A percentile compares a stretch with the other conserved stretches of the same genome.
Evolutionary conservation across 2,113 vertebrate genomes (phyloP).

Genomic region (Zingel zingel): DNA sequence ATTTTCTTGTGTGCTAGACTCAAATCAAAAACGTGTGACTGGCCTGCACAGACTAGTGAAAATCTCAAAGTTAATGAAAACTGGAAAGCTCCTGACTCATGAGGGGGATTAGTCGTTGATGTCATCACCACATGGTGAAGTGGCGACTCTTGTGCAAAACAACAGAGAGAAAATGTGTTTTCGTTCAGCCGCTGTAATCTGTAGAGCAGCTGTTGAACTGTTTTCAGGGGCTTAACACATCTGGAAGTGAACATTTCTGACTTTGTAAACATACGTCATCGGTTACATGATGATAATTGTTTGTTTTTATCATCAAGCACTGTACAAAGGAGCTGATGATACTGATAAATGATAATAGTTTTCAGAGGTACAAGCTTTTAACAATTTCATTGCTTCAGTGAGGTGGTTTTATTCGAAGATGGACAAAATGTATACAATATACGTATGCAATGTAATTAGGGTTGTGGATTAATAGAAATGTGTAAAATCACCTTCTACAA

Average conservation of each 20-base stretch:
- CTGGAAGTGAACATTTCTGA: conserved; percentile 26
- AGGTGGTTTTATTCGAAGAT: neutral
- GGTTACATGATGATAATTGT: neutral
- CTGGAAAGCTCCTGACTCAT: conserved; percentile 53
- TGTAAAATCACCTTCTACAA: neutral
- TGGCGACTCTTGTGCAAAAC: conserved; percentile 38
- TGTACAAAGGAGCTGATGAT: neutral
- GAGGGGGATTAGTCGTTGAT: conserved; percentile 56
- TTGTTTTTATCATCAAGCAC: neutral
- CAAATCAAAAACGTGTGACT: conserved; percentile 12
- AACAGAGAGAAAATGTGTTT: conserved; percentile 63
- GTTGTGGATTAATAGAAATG: neutral
- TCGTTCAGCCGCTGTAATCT: conserved; percentile 64
- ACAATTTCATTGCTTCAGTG: neutral
- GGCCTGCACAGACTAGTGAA: neutral
- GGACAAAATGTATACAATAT: neutral
- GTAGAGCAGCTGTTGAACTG: conserved; percentile 68
- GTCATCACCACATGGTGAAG: conserved; percentile 57
- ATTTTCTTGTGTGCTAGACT: neutral
- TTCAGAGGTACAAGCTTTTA: neutral
- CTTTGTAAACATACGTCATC: neutral
- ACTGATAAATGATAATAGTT: neutral
- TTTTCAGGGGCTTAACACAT: conserved; percentile 48
- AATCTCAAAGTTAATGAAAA: conserved; percentile 58
- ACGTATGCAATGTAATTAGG: neutral